Conservation (phyloP, 1,140 invertebrate species). For the Aleiodes sp. region DNA sequence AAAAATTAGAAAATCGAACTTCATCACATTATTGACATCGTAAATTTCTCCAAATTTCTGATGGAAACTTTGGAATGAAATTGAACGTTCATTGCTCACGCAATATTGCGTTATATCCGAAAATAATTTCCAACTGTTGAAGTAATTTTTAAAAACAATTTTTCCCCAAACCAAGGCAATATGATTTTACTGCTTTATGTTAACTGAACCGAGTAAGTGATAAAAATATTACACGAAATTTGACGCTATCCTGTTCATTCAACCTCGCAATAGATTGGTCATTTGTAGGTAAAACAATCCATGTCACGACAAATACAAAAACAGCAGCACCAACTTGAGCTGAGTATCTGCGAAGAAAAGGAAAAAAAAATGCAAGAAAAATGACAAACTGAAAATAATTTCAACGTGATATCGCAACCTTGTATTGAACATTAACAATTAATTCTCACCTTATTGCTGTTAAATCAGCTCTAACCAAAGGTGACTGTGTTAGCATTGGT, state of each 20-base stretch:
- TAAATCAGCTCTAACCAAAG: constrained; percentile 77
- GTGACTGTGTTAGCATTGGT: constrained; percentile 76
- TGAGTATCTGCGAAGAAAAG: constrained; percentile 77
- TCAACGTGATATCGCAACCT: too few relatives aligned
- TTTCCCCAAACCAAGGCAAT: too few relatives aligned
- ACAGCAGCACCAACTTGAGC: constrained; percentile 84
- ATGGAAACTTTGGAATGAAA: too few relatives aligned
- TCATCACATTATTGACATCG: too few relatives aligned
- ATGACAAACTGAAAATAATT: background rate
- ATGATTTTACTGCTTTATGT: too few relatives aligned
- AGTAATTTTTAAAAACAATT: too few relatives aligned
- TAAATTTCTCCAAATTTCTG: too few relatives aligned
- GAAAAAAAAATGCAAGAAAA: constrained; percentile 33
- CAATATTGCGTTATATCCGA: too few relatives aligned
- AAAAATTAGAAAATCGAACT: too few relatives aligned
- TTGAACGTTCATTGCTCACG: too few relatives aligned
- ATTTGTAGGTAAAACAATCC: constrained; percentile 72
- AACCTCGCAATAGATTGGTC: constrained; percentile 68
- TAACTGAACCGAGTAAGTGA: too few relatives aligned
- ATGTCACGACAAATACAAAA: constrained; percentile 80
- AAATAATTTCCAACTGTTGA: too few relatives aligned
- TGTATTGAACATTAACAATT: background rate
- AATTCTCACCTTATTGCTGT: constrained; percentile 77
- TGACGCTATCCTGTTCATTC: constrained; percentile 74
- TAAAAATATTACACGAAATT: constrained; percentile 76